Evolutionary conservation across 2,113 vertebrate species (phyloP).

Genomic region (Microtus ochrogaster): DNA sequence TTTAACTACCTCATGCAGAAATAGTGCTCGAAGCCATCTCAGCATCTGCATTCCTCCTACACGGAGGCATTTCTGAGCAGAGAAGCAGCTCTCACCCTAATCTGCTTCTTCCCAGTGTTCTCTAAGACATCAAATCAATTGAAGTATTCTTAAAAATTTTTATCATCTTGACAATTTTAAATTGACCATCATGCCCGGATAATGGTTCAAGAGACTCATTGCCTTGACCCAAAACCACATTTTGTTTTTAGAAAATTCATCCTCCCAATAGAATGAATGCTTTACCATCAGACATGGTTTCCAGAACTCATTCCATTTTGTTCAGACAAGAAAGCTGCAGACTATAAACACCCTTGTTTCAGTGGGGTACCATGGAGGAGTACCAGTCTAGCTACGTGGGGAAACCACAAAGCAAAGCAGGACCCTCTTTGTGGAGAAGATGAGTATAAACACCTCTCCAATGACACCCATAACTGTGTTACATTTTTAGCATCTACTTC

Average conservation of each 20-base stretch:
- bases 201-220: background rate
- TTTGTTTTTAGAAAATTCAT: slow-evolving; percentile 21
- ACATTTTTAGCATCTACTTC: slow-evolving; percentile 10
- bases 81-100: background rate
- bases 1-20: slow-evolving; percentile 22
- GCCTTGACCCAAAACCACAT: background rate
- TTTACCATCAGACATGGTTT: slow-evolving; percentile 12
- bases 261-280: background rate
- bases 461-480: background rate
- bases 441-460: background rate
- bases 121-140: background rate
- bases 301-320: background rate
- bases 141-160: slow-evolving; percentile 13
- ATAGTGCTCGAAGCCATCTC: background rate
- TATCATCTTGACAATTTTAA: slow-evolving; percentile 10
- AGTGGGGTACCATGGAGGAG: background rate
- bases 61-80: background rate
- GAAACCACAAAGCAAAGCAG: background rate
- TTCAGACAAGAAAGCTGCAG: slow-evolving; percentile 5
- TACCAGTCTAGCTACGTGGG: background rate
- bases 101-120: background rate
- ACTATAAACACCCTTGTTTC: slow-evolving; percentile 14
- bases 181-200: background rate
- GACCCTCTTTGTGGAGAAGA: background rate
- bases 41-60: background rate